phyloP scores from a whole-genome alignment of 2,797 vertebrate genomes.

The Pipistrellus pygmaeus region DNA sequence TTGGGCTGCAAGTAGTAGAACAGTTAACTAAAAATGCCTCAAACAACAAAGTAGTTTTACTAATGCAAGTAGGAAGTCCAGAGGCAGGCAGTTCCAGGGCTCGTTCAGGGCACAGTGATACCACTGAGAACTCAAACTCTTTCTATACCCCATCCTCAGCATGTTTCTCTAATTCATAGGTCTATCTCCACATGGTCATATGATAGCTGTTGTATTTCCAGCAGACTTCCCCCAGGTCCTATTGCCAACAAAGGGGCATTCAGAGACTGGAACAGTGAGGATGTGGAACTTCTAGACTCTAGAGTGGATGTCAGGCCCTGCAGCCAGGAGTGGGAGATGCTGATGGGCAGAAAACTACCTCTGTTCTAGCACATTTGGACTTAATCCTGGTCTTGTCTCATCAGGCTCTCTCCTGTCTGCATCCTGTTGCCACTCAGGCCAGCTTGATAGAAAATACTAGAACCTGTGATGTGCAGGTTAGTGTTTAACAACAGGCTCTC shows the following conservation, averaged over 20 bases:
- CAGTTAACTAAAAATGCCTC: background rate
- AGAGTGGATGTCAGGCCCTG: background rate
- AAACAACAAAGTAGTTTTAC: background rate
- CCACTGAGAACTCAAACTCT: background rate
- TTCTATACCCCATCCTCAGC: background rate
- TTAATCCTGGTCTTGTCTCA: background rate
- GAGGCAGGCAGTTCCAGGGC: background rate
- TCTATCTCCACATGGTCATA: background rate
- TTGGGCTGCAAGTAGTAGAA: background rate
- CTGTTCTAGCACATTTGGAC: background rate
- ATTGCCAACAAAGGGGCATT: rapidly evolving
- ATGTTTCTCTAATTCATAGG: background rate
- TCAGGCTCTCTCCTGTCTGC: background rate
- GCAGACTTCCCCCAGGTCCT: background rate
- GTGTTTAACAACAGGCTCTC: background rate
- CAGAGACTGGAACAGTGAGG: background rate
- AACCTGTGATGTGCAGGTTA: background rate
- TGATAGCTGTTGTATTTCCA: too few relatives aligned
- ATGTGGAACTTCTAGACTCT: too few relatives aligned
- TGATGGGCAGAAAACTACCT: background rate
- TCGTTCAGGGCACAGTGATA: too few relatives aligned
- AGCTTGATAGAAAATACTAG: background rate
- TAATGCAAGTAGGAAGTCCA: background rate
- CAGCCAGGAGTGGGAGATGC: background rate
- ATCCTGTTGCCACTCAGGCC: background rate